These are phyloP conservation scores for Paramisgurnus dabryanus DNA, from an alignment of 2,113 vertebrate genomes.

Conservation along the genomic window DNA sequence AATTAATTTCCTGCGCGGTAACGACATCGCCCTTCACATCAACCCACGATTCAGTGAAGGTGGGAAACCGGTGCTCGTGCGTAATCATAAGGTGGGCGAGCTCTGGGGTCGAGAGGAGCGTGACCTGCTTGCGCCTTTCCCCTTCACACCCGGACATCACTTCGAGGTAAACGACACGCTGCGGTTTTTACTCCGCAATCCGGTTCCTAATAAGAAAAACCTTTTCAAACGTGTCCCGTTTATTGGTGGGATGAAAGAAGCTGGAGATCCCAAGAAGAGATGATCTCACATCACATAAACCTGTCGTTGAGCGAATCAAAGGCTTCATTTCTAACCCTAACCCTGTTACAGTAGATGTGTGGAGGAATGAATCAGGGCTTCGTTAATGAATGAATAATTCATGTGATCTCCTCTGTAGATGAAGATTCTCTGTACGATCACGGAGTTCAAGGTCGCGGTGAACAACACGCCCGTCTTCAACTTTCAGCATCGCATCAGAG, in stretches of 20 bases:
- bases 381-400: background rate
- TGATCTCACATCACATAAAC: no score
- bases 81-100: constrained; percentile 74
- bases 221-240: background rate
- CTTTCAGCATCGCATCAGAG: constrained; percentile 72
- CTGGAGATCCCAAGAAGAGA: background rate
- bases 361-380: no score
- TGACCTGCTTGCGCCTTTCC: constrained; percentile 69
- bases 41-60: constrained; percentile 77
- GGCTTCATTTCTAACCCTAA: no score
- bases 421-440: constrained; percentile 76
- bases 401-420: constrained; percentile 65
- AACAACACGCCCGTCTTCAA: constrained; percentile 76
- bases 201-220: background rate
- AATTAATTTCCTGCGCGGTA: constrained; percentile 76
- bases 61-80: constrained; percentile 71
- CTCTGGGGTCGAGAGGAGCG: constrained; percentile 77
- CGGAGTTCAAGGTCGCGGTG: constrained; percentile 72
- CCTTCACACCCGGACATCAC: constrained; percentile 69
- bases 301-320: no score
- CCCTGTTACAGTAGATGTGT: no score
- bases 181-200: background rate
- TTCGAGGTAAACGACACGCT: constrained; percentile 73
- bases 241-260: constrained; percentile 2
- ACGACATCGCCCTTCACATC: constrained; percentile 77